These are phyloP conservation scores for Portunus trituberculatus DNA, from an alignment of 1,140 invertebrate species.

Conservation along the genomic window DNA sequence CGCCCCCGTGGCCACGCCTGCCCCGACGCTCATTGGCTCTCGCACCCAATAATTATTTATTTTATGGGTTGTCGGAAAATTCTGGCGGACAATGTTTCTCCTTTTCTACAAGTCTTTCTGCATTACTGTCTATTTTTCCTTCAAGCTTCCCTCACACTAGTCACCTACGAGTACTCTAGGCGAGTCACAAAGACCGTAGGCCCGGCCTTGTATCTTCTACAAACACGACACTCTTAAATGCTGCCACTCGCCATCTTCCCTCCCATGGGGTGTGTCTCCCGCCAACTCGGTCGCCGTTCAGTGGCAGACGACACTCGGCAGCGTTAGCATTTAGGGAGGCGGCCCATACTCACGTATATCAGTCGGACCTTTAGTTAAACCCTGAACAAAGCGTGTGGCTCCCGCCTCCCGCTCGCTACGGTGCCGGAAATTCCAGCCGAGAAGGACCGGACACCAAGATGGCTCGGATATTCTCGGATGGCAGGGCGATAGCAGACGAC, in stretches of 20 bases:
- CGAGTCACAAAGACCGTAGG: background rate
- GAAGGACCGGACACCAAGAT: conserved; percentile 55
- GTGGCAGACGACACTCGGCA: conserved; percentile 75
- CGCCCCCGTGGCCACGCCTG: conserved; percentile 72
- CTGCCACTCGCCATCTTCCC: conserved; percentile 51
- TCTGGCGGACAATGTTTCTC: conserved; percentile 35
- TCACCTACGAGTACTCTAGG: background rate
- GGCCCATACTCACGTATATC: conserved; percentile 59
- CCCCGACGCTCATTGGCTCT: conserved; percentile 61
- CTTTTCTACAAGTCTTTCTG: background rate
- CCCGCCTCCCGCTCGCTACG: conserved; percentile 51
- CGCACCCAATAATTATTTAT: conserved; percentile 74
- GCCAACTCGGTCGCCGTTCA: conserved; percentile 72
- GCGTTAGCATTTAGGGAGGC: conserved; percentile 53
- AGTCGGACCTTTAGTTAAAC: conserved; percentile 53
- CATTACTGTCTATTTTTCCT: background rate
- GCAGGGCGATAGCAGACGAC: conserved; percentile 70
- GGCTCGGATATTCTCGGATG: conserved; percentile 71
- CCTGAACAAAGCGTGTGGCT: conserved; percentile 68
- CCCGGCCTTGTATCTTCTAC: background rate
- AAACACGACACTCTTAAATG: conserved; percentile 34
- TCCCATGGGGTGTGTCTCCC: conserved; percentile 75
- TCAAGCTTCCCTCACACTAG: background rate
- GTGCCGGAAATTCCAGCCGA: conserved; percentile 63
- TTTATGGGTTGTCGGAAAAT: conserved; percentile 60